Evolutionary conservation across 2,113 vertebrate species (phyloP).

Genomic region (Xiphophorus couchianus): DNA sequence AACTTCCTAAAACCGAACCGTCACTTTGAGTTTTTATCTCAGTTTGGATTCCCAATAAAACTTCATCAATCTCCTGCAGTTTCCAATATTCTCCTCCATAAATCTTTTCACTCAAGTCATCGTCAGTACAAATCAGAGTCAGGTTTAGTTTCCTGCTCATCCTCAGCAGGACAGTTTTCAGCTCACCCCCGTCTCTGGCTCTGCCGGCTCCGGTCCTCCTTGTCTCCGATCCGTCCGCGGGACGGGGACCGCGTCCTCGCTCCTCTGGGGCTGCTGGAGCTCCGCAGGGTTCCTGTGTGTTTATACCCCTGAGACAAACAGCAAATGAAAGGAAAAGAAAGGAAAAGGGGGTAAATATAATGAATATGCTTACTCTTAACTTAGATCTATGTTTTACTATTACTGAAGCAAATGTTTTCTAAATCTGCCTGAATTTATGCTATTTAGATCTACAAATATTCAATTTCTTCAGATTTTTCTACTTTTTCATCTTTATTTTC

Average conservation of each 20-base stretch:
- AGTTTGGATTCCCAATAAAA: too few species aligned
- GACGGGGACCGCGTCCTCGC: conserved; percentile 90
- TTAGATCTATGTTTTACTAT: too few species aligned
- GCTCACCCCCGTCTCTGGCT: conserved; percentile 84
- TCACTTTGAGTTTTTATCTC: too few species aligned
- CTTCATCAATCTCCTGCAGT: too few species aligned
- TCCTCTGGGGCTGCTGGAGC: conserved; percentile 91
- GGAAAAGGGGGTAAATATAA: too few species aligned
- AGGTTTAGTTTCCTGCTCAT: not conserved
- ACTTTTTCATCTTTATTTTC: not conserved
- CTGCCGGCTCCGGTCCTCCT: conserved; percentile 85
- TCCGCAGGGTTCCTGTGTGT: conserved; percentile 87
- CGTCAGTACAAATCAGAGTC: not conserved
- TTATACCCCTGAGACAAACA: conserved; percentile 78
- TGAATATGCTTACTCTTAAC: too few species aligned
- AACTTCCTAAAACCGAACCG: too few species aligned
- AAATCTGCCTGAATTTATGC: too few species aligned
- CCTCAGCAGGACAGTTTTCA: not conserved
- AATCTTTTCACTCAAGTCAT: too few species aligned
- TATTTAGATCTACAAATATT: not conserved
- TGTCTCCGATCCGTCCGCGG: conserved; percentile 81
- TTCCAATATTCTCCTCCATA: too few species aligned
- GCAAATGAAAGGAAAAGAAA: not conserved
- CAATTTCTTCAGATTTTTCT: not conserved
- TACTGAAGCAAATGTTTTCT: too few species aligned